Conservation (phyloP, 2,113 vertebrate species). For the Mirza zaza region DNA sequence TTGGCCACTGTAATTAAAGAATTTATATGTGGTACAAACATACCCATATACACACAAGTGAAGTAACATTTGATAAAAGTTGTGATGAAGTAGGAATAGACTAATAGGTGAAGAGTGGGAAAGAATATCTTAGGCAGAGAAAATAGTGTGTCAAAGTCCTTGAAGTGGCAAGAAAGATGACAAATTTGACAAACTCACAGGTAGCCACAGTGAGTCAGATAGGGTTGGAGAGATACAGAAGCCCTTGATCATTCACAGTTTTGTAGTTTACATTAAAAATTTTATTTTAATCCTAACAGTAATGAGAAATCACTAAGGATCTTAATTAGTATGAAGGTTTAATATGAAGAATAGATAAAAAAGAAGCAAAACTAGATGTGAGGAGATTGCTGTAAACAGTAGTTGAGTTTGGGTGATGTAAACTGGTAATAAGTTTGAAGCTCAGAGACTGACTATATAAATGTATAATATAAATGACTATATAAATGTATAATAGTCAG, state of each 20-base stretch:
- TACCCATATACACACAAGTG: not conserved
- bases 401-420: not conserved
- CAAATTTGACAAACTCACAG: not conserved
- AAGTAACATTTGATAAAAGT: not conserved
- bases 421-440: not conserved
- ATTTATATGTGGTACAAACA: not conserved
- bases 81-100: not conserved
- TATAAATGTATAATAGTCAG: not conserved
- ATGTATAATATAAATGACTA: not conserved
- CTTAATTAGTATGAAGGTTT: not conserved
- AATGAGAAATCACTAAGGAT: too few relatives aligned
- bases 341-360: not conserved
- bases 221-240: not conserved
- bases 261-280: not conserved
- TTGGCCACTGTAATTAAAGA: not conserved
- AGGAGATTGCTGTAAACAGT: not conserved
- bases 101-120: not conserved
- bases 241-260: not conserved
- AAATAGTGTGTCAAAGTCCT: not conserved
- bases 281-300: not conserved
- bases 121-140: not conserved
- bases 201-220: not conserved
- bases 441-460: not conserved
- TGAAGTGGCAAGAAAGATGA: not conserved
- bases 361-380: not conserved